Percentiles rank a stretch among this genome's conserved stretches.
phyloP scores from a whole-genome alignment of 1,140 invertebrate genomes.

The Bombus affinis region DNA sequence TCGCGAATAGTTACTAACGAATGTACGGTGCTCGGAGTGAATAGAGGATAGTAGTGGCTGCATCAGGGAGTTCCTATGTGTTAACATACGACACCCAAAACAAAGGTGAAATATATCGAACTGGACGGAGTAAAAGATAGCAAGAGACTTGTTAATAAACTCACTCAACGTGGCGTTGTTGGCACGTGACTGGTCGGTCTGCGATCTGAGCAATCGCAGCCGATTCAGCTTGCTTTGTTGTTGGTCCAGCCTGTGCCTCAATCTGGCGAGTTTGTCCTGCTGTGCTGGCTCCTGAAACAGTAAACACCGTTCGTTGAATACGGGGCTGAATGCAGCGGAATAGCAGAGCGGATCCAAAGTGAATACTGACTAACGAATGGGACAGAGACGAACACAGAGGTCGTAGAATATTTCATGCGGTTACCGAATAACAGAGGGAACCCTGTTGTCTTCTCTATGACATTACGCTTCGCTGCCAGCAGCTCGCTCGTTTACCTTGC shows the following conservation, averaged over 20 bases:
- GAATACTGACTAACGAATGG: conserved; percentile 2
- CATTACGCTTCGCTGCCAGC: not conserved
- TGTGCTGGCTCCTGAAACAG: conserved; percentile 89
- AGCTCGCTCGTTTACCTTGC: not conserved
- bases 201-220: conserved; percentile 93
- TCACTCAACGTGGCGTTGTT: conserved; percentile 96
- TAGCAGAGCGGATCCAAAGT: not conserved
- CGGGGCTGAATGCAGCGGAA: not conserved
- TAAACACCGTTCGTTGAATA: conserved; percentile 31
- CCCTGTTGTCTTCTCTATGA: not conserved
- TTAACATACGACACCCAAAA: not conserved
- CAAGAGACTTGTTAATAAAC: conserved; percentile 78
- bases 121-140: not conserved
- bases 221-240: conserved; percentile 96
- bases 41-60: not conserved
- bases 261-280: conserved; percentile 92
- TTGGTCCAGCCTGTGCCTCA: conserved; percentile 95
- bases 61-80: not conserved
- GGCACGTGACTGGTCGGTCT: conserved; percentile 95
- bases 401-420: conserved; percentile 10
- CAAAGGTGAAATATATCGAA: too few relatives aligned
- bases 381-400: not conserved
- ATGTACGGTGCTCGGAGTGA: not conserved
- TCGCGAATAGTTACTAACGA: not conserved
- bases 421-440: not conserved